Evolutionary conservation across 2,113 vertebrate genomes (phyloP), one percentile per base, ranked within the genome.

Genomic region (Melanerpes formicivorus): DNA sequence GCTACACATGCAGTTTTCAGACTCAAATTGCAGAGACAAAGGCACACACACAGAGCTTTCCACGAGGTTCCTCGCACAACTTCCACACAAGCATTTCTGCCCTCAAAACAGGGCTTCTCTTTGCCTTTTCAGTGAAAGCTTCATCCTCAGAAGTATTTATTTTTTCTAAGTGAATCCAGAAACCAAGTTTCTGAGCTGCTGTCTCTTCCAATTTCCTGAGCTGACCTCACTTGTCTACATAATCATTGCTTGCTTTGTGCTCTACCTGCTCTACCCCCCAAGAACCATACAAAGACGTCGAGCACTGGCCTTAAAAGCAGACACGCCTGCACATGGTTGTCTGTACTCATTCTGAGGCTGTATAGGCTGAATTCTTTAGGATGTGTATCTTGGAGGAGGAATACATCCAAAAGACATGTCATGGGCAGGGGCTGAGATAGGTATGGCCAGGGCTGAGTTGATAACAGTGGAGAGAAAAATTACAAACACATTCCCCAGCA

Each of bases 201-300:
- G 85, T 93, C 84, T 88, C 88, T 72, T 93, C 79, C 84, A 90
- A 80, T 95, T 96, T 97, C 81, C 91, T 96, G 90, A 84, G 74
- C 74, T 62, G 23, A 27, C 65, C 55, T 46, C 29, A 44, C 75
- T 89, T 89, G 90, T 82, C 77, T 67, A 58, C 17, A 30, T 60
- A 58, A 72, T 96, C 89, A 67, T 60, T 77, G 54, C 78, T 90
- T 81, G 52, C 80, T 85, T 94, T 63, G 88, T 90, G 80, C 46
- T 83, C 65, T 69, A 74, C 74, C 58, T 88, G 72, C 50, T 88
- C 65, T 90, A 54, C 54, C 85, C 92, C 40, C 40, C 16, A 26
- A 84, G 91, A 94, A 96, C 77, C 37, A 8, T 76, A 84, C 80
- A 63, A 69, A 96, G 86, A 59, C 66, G 30, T 23, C 18, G 80